Conservation (phyloP, 2,888 invertebrate species). For the Himalopsyche kuldschensis region DNA sequence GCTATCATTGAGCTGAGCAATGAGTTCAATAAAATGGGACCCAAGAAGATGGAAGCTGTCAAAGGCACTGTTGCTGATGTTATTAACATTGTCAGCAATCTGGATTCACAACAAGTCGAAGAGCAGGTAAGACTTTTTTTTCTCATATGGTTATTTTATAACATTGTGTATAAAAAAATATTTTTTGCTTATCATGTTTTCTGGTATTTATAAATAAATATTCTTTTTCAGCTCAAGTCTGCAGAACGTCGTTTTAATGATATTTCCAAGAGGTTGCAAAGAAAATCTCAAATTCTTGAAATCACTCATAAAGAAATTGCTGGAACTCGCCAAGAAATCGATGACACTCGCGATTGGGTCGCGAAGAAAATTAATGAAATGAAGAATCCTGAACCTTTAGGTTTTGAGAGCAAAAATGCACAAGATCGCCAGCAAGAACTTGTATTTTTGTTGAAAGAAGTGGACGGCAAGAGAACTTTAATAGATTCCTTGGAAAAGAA, state of each 20-base stretch:
- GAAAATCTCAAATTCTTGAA: conserved; percentile 81
- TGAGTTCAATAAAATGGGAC: conserved; percentile 75
- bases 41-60: conserved; percentile 70
- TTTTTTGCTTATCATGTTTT: background rate
- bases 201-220: background rate
- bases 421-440: conserved; percentile 73
- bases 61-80: conserved; percentile 72
- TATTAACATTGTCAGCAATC: conserved; percentile 78
- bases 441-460: conserved; percentile 78
- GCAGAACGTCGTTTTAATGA: conserved; percentile 84
- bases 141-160: background rate
- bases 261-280: conserved; percentile 78
- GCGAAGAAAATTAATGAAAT: conserved; percentile 71
- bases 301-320: conserved; percentile 83
- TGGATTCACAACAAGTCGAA: conserved; percentile 88
- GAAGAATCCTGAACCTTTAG: conserved; percentile 68
- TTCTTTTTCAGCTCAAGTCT: conserved; percentile 68
- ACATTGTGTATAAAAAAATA: background rate
- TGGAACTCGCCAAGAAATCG: conserved; percentile 78
- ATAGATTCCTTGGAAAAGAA: conserved; percentile 83
- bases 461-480: conserved; percentile 80
- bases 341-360: conserved; percentile 78
- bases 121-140: conserved; percentile 63
- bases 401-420: conserved; percentile 75
- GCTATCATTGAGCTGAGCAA: conserved; percentile 72